Evolutionary conservation across 2,888 invertebrate genomes (phyloP).

Genomic region (Drosophila hawaiiensis): DNA sequence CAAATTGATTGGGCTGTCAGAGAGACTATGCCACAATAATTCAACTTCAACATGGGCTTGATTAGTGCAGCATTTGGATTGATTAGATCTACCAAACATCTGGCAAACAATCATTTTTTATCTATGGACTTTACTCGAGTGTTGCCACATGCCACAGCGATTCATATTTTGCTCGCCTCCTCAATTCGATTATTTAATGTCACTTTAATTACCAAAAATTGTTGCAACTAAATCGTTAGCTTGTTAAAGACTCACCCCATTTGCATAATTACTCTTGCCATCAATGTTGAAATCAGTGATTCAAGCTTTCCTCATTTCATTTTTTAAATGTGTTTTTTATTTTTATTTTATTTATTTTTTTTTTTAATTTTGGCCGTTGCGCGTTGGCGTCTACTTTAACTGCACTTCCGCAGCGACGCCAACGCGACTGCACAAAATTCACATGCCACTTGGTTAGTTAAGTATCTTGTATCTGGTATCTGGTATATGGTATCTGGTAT

Average conservation of each 20-base stretch:
- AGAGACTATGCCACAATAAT: slow-evolving; percentile 8
- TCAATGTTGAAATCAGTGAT: slow-evolving; percentile 37
- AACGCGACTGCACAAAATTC: slow-evolving; percentile 46
- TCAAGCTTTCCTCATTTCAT: slow-evolving; percentile 21
- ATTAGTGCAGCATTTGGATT: background rate
- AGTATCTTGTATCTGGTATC: slow-evolving; percentile 26
- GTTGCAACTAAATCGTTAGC: slow-evolving; percentile 6
- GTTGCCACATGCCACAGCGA: background rate
- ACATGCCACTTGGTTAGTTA: slow-evolving; percentile 42
- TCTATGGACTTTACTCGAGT: background rate
- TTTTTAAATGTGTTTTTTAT: background rate
- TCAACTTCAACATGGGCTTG: background rate
- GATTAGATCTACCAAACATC: background rate
- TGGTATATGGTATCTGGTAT: slow-evolving; percentile 7
- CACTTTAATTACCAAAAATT: slow-evolving; percentile 1
- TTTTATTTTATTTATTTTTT: background rate
- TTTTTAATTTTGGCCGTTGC: slow-evolving; percentile 12
- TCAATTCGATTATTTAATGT: slow-evolving; percentile 1
- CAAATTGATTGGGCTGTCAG: slow-evolving; percentile 14
- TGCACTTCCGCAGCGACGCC: slow-evolving; percentile 72
- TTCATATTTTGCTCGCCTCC: background rate
- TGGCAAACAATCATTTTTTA: background rate
- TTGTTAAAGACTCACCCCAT: slow-evolving; percentile 36
- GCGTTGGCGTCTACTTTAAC: slow-evolving; percentile 30
- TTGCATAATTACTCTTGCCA: slow-evolving; percentile 50